phyloP scores from a whole-genome alignment of 2,888 invertebrate species.

The Smittia aterrima region DNA sequence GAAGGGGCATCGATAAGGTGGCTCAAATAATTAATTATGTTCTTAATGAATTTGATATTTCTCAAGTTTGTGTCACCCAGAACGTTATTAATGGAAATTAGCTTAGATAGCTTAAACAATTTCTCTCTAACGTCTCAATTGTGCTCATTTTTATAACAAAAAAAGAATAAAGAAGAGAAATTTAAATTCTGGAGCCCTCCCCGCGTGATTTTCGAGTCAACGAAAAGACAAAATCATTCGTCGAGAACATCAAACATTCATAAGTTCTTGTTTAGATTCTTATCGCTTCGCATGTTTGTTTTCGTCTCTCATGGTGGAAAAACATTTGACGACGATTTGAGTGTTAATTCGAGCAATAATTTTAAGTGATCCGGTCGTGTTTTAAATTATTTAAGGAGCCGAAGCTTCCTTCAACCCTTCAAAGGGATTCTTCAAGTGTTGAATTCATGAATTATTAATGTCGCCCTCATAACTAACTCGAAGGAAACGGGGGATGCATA shows the following conservation, averaged over 20 bases:
- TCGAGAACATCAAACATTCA: not conserved
- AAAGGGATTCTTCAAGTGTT: not conserved
- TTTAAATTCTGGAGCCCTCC: conserved; percentile 17
- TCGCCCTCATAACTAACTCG: not conserved
- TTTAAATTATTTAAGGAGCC: not conserved
- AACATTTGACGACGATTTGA: not conserved
- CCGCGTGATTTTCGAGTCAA: conserved; percentile 19
- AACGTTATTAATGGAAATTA: not conserved
- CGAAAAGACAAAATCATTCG: not conserved
- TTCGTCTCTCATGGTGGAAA: not conserved
- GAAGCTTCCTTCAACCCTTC: not conserved
- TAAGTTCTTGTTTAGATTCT: conserved; percentile 9
- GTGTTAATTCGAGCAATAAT: conserved; percentile 5
- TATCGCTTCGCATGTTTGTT: conserved; percentile 1
- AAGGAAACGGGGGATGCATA: not conserved
- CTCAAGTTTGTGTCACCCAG: not conserved
- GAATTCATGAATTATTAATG: conserved; percentile 1
- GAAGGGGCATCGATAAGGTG: not conserved
- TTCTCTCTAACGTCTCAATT: not conserved
- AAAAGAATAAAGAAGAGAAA: not conserved
- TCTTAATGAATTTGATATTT: conserved; percentile 1
- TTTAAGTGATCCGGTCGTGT: conserved; percentile 1
- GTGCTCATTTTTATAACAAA: not conserved
- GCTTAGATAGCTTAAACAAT: not conserved
- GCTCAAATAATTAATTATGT: conserved; percentile 9